These are phyloP conservation scores for Urocolius indicus DNA, from an alignment of 2,113 vertebrate genomes.

Conservation along the genomic window DNA sequence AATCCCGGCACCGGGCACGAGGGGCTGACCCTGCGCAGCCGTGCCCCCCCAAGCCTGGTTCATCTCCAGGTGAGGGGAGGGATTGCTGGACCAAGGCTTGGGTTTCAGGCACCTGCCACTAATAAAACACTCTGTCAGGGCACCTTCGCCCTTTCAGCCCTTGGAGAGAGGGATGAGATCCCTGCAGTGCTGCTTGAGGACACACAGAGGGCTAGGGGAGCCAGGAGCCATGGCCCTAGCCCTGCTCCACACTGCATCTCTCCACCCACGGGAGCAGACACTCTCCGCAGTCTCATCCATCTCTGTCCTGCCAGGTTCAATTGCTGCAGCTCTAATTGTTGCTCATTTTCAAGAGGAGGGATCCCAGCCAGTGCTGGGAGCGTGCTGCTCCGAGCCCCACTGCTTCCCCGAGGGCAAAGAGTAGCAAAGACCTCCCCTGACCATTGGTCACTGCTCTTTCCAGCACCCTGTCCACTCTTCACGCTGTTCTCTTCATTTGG, in stretches of 20 bases:
- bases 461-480: neutral
- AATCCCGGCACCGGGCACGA: neutral
- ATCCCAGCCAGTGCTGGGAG: neutral
- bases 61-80: slow-evolving; percentile 77
- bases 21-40: slow-evolving; percentile 61
- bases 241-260: neutral
- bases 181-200: neutral
- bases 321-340: neutral
- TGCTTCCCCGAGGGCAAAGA: neutral
- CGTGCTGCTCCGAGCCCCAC: accelerated
- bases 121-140: slow-evolving; percentile 81
- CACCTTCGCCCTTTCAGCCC: neutral
- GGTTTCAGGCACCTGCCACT: slow-evolving; percentile 76
- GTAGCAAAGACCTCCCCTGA: neutral
- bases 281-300: neutral
- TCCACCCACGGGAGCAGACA: neutral
- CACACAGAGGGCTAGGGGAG: neutral
- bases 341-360: neutral
- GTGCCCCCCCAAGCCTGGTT: slow-evolving; percentile 50
- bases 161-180: slow-evolving; percentile 8
- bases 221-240: accelerated
- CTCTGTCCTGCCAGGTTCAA: neutral
- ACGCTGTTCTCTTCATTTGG: neutral
- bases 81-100: slow-evolving; percentile 39
- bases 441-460: neutral